These are phyloP conservation scores for Eristalinus aeneus DNA, from an alignment of 2,888 invertebrate genomes.

Conservation along the genomic window DNA sequence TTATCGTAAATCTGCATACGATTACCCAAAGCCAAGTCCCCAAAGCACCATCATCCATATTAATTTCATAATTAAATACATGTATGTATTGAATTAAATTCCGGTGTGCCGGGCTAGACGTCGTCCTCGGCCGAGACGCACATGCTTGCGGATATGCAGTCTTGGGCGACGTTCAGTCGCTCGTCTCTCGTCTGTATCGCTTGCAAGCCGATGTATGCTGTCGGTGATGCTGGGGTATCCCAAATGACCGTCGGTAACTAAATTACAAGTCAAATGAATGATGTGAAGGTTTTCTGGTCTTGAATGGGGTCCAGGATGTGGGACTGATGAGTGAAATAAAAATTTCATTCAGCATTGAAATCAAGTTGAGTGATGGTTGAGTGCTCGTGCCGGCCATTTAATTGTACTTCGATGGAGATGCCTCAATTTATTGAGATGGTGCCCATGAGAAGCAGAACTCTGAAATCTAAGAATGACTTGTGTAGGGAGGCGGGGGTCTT, in stretches of 20 bases:
- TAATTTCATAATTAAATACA: slow-evolving; percentile 69
- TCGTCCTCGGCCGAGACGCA: background rate
- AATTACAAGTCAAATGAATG: slow-evolving; percentile 31
- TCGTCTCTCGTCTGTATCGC: slow-evolving; percentile 6
- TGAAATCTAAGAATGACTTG: background rate
- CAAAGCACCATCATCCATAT: slow-evolving; percentile 67
- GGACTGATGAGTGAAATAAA: background rate
- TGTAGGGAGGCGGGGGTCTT: background rate
- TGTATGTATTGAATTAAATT: slow-evolving; percentile 55
- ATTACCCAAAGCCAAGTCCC: slow-evolving; percentile 58
- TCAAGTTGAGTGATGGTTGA: background rate
- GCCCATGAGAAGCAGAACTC: background rate
- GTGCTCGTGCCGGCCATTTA: background rate
- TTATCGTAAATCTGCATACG: slow-evolving; percentile 58
- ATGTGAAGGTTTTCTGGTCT: background rate
- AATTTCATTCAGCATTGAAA: background rate
- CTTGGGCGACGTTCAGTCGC: background rate
- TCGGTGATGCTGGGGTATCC: background rate
- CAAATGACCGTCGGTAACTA: slow-evolving; percentile 20
- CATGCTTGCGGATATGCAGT: background rate
- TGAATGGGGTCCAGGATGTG: background rate
- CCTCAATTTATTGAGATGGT: background rate
- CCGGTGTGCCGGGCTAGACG: slow-evolving; percentile 6
- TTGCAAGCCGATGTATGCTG: slow-evolving; percentile 15
- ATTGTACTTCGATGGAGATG: background rate